These are phyloP conservation scores for Xyrichtys novacula DNA, from an alignment of 2,797 vertebrate species.

Conservation along the genomic window DNA sequence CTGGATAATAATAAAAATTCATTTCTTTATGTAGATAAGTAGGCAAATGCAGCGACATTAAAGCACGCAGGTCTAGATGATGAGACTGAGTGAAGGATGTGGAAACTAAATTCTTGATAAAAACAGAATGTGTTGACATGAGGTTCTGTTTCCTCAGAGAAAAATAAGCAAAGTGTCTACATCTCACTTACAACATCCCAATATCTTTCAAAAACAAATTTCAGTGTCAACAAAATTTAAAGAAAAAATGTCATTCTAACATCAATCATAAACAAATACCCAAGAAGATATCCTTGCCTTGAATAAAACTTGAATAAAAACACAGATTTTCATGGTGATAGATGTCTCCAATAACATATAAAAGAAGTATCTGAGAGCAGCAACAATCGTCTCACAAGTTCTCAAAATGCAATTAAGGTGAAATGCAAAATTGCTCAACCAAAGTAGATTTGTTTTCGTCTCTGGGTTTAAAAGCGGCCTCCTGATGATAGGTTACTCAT, in stretches of 20 bases:
- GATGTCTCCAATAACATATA: slow-evolving; percentile 29
- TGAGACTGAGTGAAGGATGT: slow-evolving; percentile 45
- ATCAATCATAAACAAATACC: slow-evolving; percentile 10
- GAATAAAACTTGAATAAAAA: slow-evolving; percentile 1
- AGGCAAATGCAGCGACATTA: not conserved
- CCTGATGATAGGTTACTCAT: slow-evolving; percentile 68
- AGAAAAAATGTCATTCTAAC: not conserved
- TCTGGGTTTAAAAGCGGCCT: slow-evolving; percentile 56
- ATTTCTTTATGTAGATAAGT: slow-evolving; percentile 3
- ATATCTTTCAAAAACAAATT: slow-evolving; percentile 1
- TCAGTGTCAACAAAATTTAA: not conserved
- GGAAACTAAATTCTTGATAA: slow-evolving; percentile 59
- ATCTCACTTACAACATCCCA: not conserved
- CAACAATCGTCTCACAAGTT: slow-evolving; percentile 34
- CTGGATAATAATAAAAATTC: slow-evolving; percentile 2
- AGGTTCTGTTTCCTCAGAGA: too few relatives aligned
- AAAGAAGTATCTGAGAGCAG: slow-evolving; percentile 13
- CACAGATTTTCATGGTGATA: slow-evolving; percentile 12
- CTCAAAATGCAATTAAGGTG: slow-evolving; percentile 62
- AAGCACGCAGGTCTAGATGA: slow-evolving; percentile 16
- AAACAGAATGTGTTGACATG: slow-evolving; percentile 35
- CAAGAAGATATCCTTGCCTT: not conserved
- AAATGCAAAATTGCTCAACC: slow-evolving; percentile 51
- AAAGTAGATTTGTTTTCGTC: slow-evolving; percentile 70
- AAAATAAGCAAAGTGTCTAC: too few relatives aligned